Percentiles rank a stretch among this genome's conserved stretches.
These are phyloP conservation scores for Pseudorectes ferrugineus DNA, from an alignment of 2,113 vertebrate genomes.

Conservation along the genomic window DNA sequence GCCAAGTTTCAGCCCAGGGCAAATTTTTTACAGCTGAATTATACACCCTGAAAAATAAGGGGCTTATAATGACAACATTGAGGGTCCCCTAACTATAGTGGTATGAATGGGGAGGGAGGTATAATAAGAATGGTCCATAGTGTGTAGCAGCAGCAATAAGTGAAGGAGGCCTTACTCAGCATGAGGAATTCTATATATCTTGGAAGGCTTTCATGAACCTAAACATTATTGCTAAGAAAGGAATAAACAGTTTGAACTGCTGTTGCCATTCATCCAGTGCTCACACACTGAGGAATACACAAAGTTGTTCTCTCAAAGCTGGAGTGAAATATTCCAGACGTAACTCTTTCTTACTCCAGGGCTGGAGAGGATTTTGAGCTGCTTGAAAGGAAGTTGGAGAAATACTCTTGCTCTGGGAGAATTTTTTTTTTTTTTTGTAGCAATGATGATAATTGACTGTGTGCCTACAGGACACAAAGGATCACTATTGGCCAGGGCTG, in stretches of 20 bases:
- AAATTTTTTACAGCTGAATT: constrained; percentile 74
- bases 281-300: constrained; percentile 35
- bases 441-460: not conserved
- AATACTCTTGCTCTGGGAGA: not conserved
- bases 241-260: constrained; percentile 70
- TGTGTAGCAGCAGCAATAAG: constrained; percentile 58
- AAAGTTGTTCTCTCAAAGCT: constrained; percentile 50
- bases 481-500: not conserved
- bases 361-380: not conserved
- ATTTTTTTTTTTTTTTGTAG: not conserved
- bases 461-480: not conserved
- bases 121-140: constrained; percentile 71
- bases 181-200: constrained; percentile 76
- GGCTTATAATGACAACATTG: constrained; percentile 72
- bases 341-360: constrained; percentile 34
- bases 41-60: constrained; percentile 69
- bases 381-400: constrained; percentile 28
- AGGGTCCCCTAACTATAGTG: constrained; percentile 52
- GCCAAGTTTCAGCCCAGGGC: constrained; percentile 71
- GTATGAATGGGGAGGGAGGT: constrained; percentile 54
- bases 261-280: constrained; percentile 45
- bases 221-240: constrained; percentile 80
- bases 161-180: constrained; percentile 76
- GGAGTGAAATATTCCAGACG: constrained; percentile 56
- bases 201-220: constrained; percentile 77